Conservation (phyloP, 2,888 invertebrate genomes). For the Patella pellucida region DNA sequence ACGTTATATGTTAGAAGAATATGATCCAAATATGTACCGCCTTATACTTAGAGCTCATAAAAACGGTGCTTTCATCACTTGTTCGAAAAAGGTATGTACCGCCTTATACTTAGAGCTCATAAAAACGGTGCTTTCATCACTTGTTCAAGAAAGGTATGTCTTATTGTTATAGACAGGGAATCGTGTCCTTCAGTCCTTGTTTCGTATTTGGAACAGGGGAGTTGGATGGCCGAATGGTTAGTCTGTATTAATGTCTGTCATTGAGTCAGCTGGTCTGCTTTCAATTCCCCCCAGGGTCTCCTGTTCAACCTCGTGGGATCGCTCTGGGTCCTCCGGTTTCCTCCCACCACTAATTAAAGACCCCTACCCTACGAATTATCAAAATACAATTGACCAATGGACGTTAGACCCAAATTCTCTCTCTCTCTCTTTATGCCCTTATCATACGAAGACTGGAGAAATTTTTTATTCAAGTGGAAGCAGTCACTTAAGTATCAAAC, state of each 20-base stretch:
- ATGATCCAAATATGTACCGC: constrained; percentile 65
- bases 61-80: constrained; percentile 71
- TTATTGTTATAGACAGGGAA: background rate
- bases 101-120: constrained; percentile 66
- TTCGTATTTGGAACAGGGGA: background rate
- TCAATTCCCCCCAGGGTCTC: too few relatives aligned
- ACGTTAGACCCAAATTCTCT: background rate
- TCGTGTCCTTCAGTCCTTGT: too few relatives aligned
- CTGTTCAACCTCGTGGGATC: too few relatives aligned
- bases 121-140: constrained; percentile 71
- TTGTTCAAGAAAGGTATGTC: constrained; percentile 70
- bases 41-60: constrained; percentile 66
- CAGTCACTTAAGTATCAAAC: too few relatives aligned
- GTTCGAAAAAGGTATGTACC: too few relatives aligned
- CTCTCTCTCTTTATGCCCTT: background rate
- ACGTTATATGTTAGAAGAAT: constrained; percentile 68
- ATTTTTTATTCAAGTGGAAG: too few relatives aligned
- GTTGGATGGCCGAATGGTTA: background rate
- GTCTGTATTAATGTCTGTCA: too few relatives aligned
- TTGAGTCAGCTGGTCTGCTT: too few relatives aligned
- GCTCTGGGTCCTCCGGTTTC: too few relatives aligned
- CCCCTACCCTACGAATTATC: background rate
- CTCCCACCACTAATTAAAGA: too few relatives aligned
- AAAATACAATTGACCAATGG: background rate
- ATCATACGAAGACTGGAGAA: too few relatives aligned